Evolutionary conservation across 2,113 vertebrate genomes (phyloP), one percentile per base, ranked within the genome.

Genomic region (Poicephalus meyeri): DNA sequence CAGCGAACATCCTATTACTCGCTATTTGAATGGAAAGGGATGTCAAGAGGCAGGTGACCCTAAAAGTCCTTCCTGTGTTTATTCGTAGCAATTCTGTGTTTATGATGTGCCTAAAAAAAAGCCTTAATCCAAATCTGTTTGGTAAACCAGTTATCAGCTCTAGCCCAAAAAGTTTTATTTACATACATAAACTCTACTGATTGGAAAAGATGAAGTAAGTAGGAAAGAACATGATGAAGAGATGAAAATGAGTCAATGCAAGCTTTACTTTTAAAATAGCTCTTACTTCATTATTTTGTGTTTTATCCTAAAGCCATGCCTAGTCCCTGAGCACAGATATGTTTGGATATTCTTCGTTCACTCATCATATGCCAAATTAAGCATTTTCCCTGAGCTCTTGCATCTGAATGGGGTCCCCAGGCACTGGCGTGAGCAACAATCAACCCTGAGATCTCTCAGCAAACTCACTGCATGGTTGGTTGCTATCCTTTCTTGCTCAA

Each of bases 121-220:
- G 33, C 17, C 46, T 91, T 93, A 60, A 46, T 72, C 56, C 79
- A 87, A 52, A 89, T 80, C 56, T 80, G 10, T 89, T 61, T 86
- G 81, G 31, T 60, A 93, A 79, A 49, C 39, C 82, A 94, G 31
- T 94, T 93, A 69, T 41, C 63, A 95, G 76, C 91, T 96, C 35
- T 86, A 94, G 82, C 83, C 88, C 65, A 13, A 92, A 97, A 95
- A 37, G 4, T 5, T 44, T 64, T 56, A 66, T 79, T 88, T 95
- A 66, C 8, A 3, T 94, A 72, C 88, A 74, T 97, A 49, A 94
- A 96, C 56, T 95, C 39, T 89, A 79, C 81, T 91, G 88, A 95
- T 71, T 6, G 49, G 87, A 96, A 95, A 96, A 93, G 91, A 91
- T 93, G 88, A 95, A 86, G 91, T 87, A 88, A 96, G 68, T 88